phyloP scores from a whole-genome alignment of 2,113 vertebrate genomes.

The Mobula hypostoma region DNA sequence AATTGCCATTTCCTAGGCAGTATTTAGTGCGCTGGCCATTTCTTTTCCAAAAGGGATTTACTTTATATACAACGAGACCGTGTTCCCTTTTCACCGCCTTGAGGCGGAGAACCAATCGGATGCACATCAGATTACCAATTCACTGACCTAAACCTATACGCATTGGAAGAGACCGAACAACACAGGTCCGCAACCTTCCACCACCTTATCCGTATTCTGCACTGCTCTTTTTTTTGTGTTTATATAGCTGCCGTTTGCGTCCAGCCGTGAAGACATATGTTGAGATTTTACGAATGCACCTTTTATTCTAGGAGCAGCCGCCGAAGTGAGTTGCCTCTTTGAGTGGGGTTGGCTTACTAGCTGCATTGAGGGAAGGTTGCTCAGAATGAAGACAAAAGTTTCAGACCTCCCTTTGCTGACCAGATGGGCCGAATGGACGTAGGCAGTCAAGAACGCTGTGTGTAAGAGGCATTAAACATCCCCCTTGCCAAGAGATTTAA shows the following conservation, averaged over 20 bases:
- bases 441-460: background rate
- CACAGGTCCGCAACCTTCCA: no score
- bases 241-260: no score
- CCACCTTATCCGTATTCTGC: no score
- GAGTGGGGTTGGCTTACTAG: background rate
- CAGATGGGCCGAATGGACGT: background rate
- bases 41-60: background rate
- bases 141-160: background rate
- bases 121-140: background rate
- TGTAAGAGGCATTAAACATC: constrained; percentile 41
- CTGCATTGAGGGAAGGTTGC: background rate
- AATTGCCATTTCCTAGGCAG: constrained; percentile 89
- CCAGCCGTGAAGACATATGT: background rate
- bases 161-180: background rate
- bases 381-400: background rate
- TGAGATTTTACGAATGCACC: background rate
- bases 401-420: background rate
- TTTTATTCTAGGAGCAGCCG: background rate
- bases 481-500: constrained; percentile 41
- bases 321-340: background rate
- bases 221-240: background rate
- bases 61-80: background rate
- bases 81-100: background rate
- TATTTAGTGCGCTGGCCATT: background rate
- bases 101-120: background rate